Evolutionary conservation across 2,797 vertebrate species (phyloP).

Genomic region (Sus cebifrons): DNA sequence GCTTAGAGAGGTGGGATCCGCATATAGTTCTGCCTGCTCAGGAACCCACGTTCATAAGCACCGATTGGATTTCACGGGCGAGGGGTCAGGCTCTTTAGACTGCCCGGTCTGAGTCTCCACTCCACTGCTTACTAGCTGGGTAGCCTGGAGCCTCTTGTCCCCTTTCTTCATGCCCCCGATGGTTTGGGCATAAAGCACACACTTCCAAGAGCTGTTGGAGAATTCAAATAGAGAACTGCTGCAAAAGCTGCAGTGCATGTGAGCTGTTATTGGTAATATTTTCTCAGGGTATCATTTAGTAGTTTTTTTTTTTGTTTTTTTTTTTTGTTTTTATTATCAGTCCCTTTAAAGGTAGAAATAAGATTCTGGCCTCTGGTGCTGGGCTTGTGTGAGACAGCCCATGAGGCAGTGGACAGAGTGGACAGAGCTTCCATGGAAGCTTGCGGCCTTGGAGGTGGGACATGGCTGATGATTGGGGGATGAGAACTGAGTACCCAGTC

Average conservation of each 20-base stretch:
- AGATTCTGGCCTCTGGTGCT: background rate
- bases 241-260: background rate
- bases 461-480: background rate
- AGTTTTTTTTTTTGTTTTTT: background rate
- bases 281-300: background rate
- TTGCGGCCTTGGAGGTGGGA: background rate
- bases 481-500: fast-evolving
- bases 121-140: background rate
- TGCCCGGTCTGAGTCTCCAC: background rate
- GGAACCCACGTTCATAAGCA: no score
- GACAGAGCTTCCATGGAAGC: background rate
- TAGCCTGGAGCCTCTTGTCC: background rate
- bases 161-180: no score
- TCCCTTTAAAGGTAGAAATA: background rate
- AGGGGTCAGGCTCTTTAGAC: background rate
- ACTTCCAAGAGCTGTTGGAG: background rate
- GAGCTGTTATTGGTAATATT: background rate
- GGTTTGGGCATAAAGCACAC: background rate
- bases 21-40: no score
- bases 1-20: background rate
- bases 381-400: background rate
- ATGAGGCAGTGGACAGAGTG: no score
- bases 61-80: fast-evolving
- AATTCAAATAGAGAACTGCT: background rate
- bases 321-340: no score